Evolutionary conservation across 1,140 invertebrate species (phyloP), one percentile per base, ranked within the genome.

Genomic region (Hestina assimilis): DNA sequence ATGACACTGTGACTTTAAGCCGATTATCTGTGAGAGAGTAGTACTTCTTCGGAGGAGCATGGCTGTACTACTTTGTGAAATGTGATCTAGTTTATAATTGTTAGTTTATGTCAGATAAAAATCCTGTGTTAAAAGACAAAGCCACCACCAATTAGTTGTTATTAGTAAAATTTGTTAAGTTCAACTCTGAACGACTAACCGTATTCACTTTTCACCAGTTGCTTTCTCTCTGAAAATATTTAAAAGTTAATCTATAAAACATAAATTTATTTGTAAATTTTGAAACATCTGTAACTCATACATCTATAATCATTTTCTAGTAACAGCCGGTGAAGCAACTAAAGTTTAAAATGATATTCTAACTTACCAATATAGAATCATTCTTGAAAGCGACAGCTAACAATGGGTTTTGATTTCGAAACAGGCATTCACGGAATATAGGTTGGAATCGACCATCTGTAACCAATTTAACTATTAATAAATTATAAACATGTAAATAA

Each of bases 391-490:
- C 74, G 9, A 89, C 78, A 20, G 74, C 72, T 17, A 89, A 55
- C 14, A 87, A 47, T 3, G 85, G 75, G 55, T 86, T 73, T 4
- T 88, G 76, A 33, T 82, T 72, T 2, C 60, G 65, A 29, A 88
- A 81, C 0, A 81, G 48, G 57, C 87, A 89, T 62, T 89, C 86
- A 40, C 83, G 58, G 11, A 89, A 66, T 35, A 89, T 80, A 1
- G 87, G 83, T 45, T 89, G 85, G 45, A 84, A 87, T 59, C 83
- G 67, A 2, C 83, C 83, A 72, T 83, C 83, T 87, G 66, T 15
- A 81, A 78, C 48, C 55, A 26, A 62, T 60, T 69, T 52, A 55
- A 1, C 42, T 43, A 65, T 46, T 17, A 29, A 46, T 38, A 31
- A 42, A 53, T 43, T 40, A 26, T 24, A 20, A 45, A 48, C 40